These are phyloP conservation scores for Salvelinus sp. DNA, from an alignment of 2,113 vertebrate genomes.

Conservation along the genomic window DNA sequence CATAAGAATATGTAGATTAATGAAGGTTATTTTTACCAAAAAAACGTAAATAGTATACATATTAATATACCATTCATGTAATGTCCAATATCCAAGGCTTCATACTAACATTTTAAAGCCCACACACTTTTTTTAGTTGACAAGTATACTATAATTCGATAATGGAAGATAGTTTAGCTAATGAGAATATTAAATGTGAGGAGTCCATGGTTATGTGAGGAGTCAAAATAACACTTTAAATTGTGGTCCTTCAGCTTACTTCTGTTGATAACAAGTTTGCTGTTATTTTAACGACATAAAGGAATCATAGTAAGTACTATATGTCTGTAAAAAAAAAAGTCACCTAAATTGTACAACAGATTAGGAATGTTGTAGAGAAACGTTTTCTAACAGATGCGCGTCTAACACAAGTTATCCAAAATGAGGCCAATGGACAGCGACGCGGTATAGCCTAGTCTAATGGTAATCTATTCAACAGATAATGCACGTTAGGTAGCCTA, in stretches of 20 bases:
- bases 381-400: conserved; percentile 11
- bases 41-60: no score
- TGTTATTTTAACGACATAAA: background rate
- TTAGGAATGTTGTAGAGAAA: background rate
- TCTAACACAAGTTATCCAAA: conserved; percentile 50
- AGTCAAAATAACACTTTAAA: no score
- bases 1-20: background rate
- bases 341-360: background rate
- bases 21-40: background rate
- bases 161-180: no score
- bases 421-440: conserved; percentile 54
- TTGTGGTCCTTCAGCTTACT: no score
- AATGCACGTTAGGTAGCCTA: no score
- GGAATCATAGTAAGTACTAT: background rate
- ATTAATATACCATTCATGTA: no score
- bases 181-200: no score
- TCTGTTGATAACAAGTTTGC: no score
- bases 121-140: no score
- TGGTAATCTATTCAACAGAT: background rate
- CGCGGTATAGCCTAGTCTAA: conserved; percentile 3
- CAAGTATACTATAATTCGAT: no score
- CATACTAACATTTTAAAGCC: background rate
- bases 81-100: background rate
- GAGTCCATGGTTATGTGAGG: no score
- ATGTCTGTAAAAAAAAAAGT: background rate